Conservation (phyloP, 2,888 invertebrate species). For the Steinernema scapterisci region DNA sequence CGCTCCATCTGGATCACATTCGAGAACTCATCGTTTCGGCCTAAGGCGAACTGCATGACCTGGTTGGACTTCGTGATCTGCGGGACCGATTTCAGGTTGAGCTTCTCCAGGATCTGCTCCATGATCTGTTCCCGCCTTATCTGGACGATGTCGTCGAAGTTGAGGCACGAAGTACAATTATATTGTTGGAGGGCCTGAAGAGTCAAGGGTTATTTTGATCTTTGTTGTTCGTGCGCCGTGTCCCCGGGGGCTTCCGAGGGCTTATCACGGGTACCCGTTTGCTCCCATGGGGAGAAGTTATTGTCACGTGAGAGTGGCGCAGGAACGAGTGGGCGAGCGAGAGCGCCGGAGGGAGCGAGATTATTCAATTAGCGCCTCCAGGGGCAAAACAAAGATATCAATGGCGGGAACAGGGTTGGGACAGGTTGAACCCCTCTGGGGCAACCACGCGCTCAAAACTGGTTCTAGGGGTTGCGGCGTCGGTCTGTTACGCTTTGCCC, state of each 20-base stretch:
- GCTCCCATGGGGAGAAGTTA: neutral
- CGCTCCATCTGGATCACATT: neutral
- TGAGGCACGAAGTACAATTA: conserved; percentile 9
- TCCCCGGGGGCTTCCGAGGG: neutral
- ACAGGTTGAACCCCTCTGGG: conserved; percentile 22
- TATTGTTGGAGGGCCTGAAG: neutral
- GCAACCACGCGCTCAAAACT: conserved; percentile 2
- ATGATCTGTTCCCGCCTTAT: conserved; percentile 26
- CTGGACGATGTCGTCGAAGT: conserved; percentile 18
- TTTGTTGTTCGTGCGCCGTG: neutral
- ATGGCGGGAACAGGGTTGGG: neutral
- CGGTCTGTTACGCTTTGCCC: neutral
- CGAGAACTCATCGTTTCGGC: neutral
- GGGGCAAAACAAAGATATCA: conserved; percentile 25
- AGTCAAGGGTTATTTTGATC: neutral
- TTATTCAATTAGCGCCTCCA: conserved; percentile 20
- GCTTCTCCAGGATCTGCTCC: conserved; percentile 11
- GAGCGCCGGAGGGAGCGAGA: neutral
- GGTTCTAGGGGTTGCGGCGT: neutral
- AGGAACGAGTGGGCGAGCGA: conserved; percentile 22
- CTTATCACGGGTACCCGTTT: neutral
- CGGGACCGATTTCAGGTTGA: conserved; percentile 5
- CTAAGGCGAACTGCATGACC: neutral
- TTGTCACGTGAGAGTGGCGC: conserved; percentile 23
- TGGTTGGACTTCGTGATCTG: neutral